A percentile compares a stretch with the other conserved stretches of the same genome.
These are phyloP conservation scores for Crepidodera aurea DNA, from an alignment of 2,888 invertebrate genomes.

Conservation along the genomic window DNA sequence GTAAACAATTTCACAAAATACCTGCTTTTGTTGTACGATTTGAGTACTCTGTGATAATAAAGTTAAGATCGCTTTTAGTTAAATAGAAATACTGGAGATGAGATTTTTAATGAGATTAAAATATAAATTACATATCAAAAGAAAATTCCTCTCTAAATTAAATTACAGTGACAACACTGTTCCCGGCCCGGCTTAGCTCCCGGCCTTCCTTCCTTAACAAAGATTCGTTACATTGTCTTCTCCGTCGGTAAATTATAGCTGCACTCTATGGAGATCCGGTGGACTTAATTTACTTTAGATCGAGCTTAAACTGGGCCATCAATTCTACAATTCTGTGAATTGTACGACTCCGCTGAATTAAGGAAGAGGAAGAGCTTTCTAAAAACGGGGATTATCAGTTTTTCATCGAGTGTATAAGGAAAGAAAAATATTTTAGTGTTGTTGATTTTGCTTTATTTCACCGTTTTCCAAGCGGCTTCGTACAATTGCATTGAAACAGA, in stretches of 20 bases:
- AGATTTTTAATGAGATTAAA: neutral
- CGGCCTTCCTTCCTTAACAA: constrained; percentile 29
- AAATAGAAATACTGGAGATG: neutral
- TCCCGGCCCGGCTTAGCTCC: constrained; percentile 15
- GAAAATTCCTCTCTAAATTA: constrained; percentile 19
- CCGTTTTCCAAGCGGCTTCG: neutral
- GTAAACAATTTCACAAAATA: too few relatives aligned
- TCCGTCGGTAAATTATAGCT: constrained; percentile 49
- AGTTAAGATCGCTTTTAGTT: neutral
- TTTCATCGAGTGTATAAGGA: constrained; percentile 26
- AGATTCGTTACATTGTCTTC: constrained; percentile 45
- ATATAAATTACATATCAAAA: constrained; percentile 14
- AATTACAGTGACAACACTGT: constrained; percentile 20
- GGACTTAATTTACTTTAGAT: constrained; percentile 54
- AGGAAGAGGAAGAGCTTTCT: constrained; percentile 16
- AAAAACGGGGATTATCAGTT: constrained; percentile 41
- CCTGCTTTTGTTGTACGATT: too few relatives aligned
- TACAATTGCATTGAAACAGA: constrained; percentile 1
- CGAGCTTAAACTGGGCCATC: constrained; percentile 53
- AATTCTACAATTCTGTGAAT: constrained; percentile 51
- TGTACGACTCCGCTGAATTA: constrained; percentile 42
- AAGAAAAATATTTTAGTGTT: constrained; percentile 27
- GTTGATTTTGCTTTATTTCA: constrained; percentile 5
- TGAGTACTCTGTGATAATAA: neutral
- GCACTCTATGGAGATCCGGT: constrained; percentile 53